Percentiles rank a stretch among this genome's conserved stretches.
phyloP scores from a whole-genome alignment of 2,888 invertebrate genomes.

The Matsumyia berberina region DNA sequence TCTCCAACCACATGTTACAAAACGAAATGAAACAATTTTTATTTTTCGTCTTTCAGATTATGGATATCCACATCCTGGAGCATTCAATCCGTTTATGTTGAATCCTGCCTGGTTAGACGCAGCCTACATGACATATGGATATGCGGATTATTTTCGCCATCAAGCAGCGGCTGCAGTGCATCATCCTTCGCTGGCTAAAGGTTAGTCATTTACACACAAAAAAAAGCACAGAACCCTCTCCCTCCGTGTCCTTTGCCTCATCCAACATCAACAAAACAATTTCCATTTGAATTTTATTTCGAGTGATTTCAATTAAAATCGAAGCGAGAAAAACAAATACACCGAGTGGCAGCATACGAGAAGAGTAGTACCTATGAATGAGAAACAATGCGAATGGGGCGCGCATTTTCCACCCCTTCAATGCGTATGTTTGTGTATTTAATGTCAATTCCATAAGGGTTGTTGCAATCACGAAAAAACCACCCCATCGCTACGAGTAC shows the following conservation, averaged over 20 bases:
- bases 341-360: neutral
- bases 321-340: slow-evolving; percentile 69
- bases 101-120: slow-evolving; percentile 94
- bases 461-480: slow-evolving; percentile 31
- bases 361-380: slow-evolving; percentile 2
- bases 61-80: slow-evolving; percentile 91
- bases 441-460: slow-evolving; percentile 58
- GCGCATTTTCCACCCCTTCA: slow-evolving; percentile 13
- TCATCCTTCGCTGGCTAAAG: slow-evolving; percentile 87
- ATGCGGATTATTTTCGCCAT: slow-evolving; percentile 89
- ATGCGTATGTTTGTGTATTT: slow-evolving; percentile 42
- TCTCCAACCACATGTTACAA: slow-evolving; percentile 60
- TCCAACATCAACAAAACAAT: neutral
- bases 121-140: slow-evolving; percentile 91
- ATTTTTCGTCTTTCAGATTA: slow-evolving; percentile 86
- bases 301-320: slow-evolving; percentile 73
- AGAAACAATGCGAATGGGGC: slow-evolving; percentile 9
- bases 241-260: slow-evolving; percentile 33
- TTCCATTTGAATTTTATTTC: slow-evolving; percentile 54
- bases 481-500: slow-evolving; percentile 62
- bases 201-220: slow-evolving; percentile 82
- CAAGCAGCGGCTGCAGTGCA: slow-evolving; percentile 84
- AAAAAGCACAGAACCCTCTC: neutral
- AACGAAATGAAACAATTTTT: slow-evolving; percentile 28
- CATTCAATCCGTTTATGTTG: slow-evolving; percentile 91